Percentiles rank a stretch among this genome's conserved stretches.
Conservation (phyloP, 2,113 vertebrate genomes). For the Silurus asotus region DNA sequence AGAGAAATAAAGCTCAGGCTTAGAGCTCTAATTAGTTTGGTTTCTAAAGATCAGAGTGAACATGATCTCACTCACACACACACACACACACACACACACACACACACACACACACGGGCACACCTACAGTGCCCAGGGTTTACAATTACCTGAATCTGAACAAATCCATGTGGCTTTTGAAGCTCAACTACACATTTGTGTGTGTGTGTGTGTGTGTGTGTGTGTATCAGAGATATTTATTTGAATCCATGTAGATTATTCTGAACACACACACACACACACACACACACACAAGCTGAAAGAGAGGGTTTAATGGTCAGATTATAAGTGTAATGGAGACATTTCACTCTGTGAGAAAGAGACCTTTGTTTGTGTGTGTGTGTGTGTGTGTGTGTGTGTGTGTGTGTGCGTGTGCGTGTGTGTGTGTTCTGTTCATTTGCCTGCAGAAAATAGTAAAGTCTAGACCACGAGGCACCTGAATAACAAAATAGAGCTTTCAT, state of each 20-base stretch:
- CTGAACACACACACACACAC: slow-evolving; percentile 19
- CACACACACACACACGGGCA: not conserved
- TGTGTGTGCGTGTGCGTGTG: slow-evolving; percentile 32
- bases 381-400: slow-evolving; percentile 34
- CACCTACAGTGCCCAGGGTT: slow-evolving; percentile 24
- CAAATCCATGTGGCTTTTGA: slow-evolving; percentile 26
- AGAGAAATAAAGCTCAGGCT: slow-evolving; percentile 7
- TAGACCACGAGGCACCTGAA: slow-evolving; percentile 30
- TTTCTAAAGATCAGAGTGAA: slow-evolving; percentile 53
- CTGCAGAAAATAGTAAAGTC: slow-evolving; percentile 11
- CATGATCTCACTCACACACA: slow-evolving; percentile 29
- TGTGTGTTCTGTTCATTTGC: slow-evolving; percentile 40
- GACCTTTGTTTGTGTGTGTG: slow-evolving; percentile 42
- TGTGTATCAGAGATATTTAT: not conserved
- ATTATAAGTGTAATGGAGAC: not conserved
- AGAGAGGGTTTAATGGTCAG: too few relatives aligned
- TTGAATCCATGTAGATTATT: not conserved
- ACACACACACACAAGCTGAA: not conserved
- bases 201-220: not conserved
- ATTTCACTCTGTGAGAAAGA: slow-evolving; percentile 39
- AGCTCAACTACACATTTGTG: not conserved
- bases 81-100: slow-evolving; percentile 31
- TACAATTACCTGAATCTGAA: slow-evolving; percentile 22
- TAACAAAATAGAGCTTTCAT: slow-evolving; percentile 23
- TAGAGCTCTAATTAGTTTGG: slow-evolving; percentile 33